These are phyloP conservation scores for Peribatodes rhomboidaria DNA, from an alignment of 2,888 invertebrate genomes.

Conservation along the genomic window DNA sequence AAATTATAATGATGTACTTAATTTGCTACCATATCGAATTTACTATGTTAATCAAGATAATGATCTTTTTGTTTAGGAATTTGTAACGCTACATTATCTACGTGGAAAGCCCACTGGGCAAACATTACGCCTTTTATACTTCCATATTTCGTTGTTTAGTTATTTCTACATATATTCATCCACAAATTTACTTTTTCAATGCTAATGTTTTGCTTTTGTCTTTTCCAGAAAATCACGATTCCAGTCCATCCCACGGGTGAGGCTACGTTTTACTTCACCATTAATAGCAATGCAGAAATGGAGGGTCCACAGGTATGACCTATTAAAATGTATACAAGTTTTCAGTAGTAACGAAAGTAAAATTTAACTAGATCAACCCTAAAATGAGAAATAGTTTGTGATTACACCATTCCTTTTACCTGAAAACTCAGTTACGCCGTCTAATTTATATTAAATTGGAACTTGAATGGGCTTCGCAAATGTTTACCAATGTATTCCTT, in stretches of 20 bases:
- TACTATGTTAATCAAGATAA: not conserved
- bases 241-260: slow-evolving; percentile 89
- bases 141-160: not conserved
- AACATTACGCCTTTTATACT: not conserved
- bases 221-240: slow-evolving; percentile 91
- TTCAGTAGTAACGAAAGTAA: not conserved
- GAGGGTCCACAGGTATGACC: slow-evolving; percentile 89
- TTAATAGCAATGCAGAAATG: slow-evolving; percentile 92
- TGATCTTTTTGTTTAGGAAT: slow-evolving; percentile 3
- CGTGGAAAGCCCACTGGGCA: not conserved
- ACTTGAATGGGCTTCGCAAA: not conserved
- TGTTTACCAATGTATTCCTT: not conserved
- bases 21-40: slow-evolving; percentile 5
- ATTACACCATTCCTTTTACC: not conserved
- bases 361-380: too few relatives aligned
- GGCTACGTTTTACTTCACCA: slow-evolving; percentile 91
- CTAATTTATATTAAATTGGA: not conserved
- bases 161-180: not conserved
- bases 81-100: not conserved
- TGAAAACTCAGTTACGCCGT: not conserved
- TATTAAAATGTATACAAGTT: not conserved
- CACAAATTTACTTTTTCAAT: not conserved
- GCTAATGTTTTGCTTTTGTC: slow-evolving; percentile 36
- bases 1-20: not conserved
- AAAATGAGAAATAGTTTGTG: not conserved